These are phyloP conservation scores for Axinella damicornis DNA, from an alignment of 37 sponge, comb jelly and placozoan genomes.

Conservation along the genomic window DNA sequence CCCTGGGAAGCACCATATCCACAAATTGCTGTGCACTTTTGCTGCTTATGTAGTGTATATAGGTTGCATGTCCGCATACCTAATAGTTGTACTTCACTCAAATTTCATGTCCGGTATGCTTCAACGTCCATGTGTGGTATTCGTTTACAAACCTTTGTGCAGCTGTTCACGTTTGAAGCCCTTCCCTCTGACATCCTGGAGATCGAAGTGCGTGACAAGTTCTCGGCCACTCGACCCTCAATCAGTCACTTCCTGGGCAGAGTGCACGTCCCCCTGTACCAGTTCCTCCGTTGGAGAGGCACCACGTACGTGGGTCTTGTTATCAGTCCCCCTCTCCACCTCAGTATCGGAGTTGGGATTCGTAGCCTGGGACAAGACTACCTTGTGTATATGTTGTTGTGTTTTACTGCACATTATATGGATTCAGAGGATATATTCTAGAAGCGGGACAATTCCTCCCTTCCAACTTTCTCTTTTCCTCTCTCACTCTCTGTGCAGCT, in stretches of 20 bases:
- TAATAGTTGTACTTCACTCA: not conserved
- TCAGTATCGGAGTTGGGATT: too few relatives aligned
- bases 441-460: too few relatives aligned
- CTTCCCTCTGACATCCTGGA: slow-evolving; percentile 38
- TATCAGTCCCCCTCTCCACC: too few relatives aligned
- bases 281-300: slow-evolving; percentile 27
- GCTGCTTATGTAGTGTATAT: too few relatives aligned
- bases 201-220: slow-evolving; percentile 61
- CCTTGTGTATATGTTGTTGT: too few relatives aligned
- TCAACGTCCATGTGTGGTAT: not conserved
- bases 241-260: slow-evolving; percentile 66
- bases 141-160: not conserved
- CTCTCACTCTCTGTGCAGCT: too few relatives aligned
- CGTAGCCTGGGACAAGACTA: too few relatives aligned
- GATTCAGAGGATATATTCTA: too few relatives aligned
- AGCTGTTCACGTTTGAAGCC: slow-evolving; percentile 23
- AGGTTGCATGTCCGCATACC: not conserved
- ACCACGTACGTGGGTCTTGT: slow-evolving; percentile 1
- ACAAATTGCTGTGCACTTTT: too few relatives aligned
- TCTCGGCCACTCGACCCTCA: slow-evolving; percentile 6
- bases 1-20: too few relatives aligned
- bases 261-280: not conserved
- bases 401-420: too few relatives aligned
- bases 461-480: too few relatives aligned
- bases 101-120: not conserved